These are phyloP conservation scores for Origma solitaria DNA, from an alignment of 2,113 vertebrate genomes.

Conservation along the genomic window DNA sequence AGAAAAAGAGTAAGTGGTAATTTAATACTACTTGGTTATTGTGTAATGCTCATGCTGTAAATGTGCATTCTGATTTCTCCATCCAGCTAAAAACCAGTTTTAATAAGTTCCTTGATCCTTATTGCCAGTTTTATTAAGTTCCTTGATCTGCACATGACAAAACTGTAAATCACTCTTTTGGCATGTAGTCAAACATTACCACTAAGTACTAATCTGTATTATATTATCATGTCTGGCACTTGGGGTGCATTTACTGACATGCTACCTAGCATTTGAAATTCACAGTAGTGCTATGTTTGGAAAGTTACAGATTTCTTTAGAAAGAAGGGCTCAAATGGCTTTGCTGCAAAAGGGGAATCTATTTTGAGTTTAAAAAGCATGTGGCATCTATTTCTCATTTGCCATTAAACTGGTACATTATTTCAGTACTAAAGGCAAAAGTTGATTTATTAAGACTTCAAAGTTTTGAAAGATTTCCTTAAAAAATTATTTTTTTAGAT, in stretches of 20 bases:
- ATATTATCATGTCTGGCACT: background rate
- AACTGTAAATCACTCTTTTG: background rate
- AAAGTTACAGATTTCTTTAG: background rate
- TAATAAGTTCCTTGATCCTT: background rate
- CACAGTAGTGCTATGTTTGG: background rate
- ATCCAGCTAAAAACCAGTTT: background rate
- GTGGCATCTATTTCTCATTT: background rate
- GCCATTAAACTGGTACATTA: background rate
- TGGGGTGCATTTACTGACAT: background rate
- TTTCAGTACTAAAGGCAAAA: background rate
- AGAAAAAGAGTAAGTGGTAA: background rate
- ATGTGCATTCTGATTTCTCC: background rate
- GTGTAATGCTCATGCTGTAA: background rate
- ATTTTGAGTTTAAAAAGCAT: background rate
- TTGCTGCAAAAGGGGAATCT: background rate
- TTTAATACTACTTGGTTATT: background rate
- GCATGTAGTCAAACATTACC: background rate
- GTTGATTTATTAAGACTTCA: background rate
- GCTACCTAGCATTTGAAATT: background rate
- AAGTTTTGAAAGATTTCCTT: background rate
- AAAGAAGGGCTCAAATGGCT: background rate
- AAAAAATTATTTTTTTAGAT: too few species aligned
- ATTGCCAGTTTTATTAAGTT: background rate
- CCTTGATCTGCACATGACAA: background rate
- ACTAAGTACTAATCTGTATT: background rate